phyloP scores from a whole-genome alignment of 2,797 vertebrate genomes.

The Epinephelus coioides region DNA sequence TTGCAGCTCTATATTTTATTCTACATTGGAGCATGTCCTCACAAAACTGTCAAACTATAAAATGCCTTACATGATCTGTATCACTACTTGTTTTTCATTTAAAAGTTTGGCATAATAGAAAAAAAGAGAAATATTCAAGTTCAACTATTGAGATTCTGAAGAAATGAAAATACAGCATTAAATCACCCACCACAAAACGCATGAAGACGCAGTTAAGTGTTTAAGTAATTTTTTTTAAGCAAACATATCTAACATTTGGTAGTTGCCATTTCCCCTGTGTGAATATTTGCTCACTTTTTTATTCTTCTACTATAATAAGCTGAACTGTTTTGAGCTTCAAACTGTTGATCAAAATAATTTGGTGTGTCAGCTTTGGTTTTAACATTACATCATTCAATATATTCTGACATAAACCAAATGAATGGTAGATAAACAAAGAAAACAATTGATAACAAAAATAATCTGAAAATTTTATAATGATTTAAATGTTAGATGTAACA shows the following conservation, averaged over 20 bases:
- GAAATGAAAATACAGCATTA: too few relatives aligned
- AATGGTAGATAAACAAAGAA: background rate
- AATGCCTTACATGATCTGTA: background rate
- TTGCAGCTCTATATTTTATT: too few relatives aligned
- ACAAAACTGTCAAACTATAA: background rate
- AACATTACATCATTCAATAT: background rate
- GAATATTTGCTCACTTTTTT: background rate
- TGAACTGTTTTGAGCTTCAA: background rate
- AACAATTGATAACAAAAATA: background rate
- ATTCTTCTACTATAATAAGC: background rate
- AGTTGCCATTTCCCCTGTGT: background rate
- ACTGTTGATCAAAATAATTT: background rate
- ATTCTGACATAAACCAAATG: background rate
- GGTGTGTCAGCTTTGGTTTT: too few relatives aligned
- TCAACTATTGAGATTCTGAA: too few relatives aligned
- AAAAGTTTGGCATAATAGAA: too few relatives aligned
- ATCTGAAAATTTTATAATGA: background rate
- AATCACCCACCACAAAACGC: too few relatives aligned
- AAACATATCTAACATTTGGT: background rate
- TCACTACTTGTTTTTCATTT: background rate
- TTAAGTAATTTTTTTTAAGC: background rate
- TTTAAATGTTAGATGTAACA: background rate
- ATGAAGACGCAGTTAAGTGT: too few relatives aligned
- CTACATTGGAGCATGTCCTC: too few relatives aligned
- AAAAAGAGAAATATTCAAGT: too few relatives aligned